Percentiles rank a stretch among this genome's conserved stretches.
These are phyloP conservation scores for Amphipoea lucens DNA, from an alignment of 2,888 invertebrate species.

Conservation along the genomic window DNA sequence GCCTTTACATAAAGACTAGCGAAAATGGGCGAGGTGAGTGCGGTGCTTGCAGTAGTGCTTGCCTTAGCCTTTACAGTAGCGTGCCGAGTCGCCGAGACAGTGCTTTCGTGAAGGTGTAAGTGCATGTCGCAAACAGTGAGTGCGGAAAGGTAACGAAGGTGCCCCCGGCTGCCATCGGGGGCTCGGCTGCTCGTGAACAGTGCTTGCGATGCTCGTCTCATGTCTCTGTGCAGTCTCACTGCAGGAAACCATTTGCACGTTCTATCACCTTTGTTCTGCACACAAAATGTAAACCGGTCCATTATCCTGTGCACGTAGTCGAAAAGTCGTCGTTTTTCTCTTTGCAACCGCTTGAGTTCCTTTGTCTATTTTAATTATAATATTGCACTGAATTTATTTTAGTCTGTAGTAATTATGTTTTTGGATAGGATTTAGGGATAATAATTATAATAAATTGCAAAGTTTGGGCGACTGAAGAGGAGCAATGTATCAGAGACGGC, in stretches of 20 bases:
- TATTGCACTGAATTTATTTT: conserved; percentile 33
- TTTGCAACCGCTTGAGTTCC: conserved; percentile 47
- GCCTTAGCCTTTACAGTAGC: conserved; percentile 83
- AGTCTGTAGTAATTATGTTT: conserved; percentile 38
- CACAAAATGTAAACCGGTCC: conserved; percentile 59
- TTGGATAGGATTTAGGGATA: conserved; percentile 32
- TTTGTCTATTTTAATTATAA: conserved; percentile 53
- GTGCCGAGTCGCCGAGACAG: conserved; percentile 75
- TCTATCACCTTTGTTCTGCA: conserved; percentile 78
- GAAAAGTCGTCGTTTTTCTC: conserved; percentile 48
- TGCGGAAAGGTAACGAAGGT: conserved; percentile 76
- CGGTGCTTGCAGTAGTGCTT: conserved; percentile 88
- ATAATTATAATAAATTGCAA: conserved; percentile 40
- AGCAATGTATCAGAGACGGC: conserved; percentile 77
- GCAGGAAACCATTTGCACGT: conserved; percentile 76
- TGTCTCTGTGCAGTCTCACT: conserved; percentile 68
- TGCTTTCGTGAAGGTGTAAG: conserved; percentile 86
- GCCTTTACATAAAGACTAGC: conserved; percentile 88
- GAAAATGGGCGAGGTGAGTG: conserved; percentile 91
- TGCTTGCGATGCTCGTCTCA: conserved; percentile 75
- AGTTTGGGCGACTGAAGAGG: conserved; percentile 61
- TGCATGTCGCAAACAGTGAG: conserved; percentile 85
- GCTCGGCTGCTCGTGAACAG: conserved; percentile 74
- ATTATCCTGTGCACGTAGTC: conserved; percentile 67
- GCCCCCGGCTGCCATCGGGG: conserved; percentile 61